Conservation (phyloP, 1,140 invertebrate species). For the Potamilus streckersoni region DNA sequence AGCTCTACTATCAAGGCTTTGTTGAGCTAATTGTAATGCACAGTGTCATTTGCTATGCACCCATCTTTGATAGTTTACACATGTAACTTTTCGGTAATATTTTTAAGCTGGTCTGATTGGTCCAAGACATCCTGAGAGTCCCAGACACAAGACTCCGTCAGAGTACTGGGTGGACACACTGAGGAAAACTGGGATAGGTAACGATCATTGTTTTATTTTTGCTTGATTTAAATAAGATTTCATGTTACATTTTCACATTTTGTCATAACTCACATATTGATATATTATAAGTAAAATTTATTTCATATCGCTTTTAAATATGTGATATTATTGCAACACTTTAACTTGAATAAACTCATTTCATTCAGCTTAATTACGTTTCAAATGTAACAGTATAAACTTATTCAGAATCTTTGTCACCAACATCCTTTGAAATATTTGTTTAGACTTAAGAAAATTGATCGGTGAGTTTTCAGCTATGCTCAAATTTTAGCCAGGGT, state of each 20-base stretch:
- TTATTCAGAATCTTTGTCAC: too few relatives aligned
- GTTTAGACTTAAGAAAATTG: too few relatives aligned
- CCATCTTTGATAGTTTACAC: neutral
- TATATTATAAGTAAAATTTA: neutral
- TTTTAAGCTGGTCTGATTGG: slow-evolving; percentile 38
- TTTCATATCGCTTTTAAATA: neutral
- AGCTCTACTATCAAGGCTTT: too few relatives aligned
- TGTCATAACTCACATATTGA: neutral
- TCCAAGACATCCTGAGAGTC: slow-evolving; percentile 45
- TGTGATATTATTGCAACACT: neutral
- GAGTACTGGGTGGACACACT: slow-evolving; percentile 64
- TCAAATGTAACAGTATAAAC: too few relatives aligned
- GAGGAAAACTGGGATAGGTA: slow-evolving; percentile 57
- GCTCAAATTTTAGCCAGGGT: too few relatives aligned
- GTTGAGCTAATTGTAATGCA: too few relatives aligned
- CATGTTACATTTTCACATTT: neutral
- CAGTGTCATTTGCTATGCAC: too few relatives aligned
- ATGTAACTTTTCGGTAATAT: neutral
- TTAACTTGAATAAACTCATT: neutral
- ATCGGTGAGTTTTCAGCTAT: too few relatives aligned
- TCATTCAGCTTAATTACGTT: neutral
- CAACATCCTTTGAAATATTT: too few relatives aligned
- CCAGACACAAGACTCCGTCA: slow-evolving; percentile 54
- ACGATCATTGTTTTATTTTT: too few relatives aligned
- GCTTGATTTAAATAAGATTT: too few relatives aligned